Evolutionary conservation across 2,113 vertebrate species (phyloP).

Genomic region (Syngnathus typhle): DNA sequence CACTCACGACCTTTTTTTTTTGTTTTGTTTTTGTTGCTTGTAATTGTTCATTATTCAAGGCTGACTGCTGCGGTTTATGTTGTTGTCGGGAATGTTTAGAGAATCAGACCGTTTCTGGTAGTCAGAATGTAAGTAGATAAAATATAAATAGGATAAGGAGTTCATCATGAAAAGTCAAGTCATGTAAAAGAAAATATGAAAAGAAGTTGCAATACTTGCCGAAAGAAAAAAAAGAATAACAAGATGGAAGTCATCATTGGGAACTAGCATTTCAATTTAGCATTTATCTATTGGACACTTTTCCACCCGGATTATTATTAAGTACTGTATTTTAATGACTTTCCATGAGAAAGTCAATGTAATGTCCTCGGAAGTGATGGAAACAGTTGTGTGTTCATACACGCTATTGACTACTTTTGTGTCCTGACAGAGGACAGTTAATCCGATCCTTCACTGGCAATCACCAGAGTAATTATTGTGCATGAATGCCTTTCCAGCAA

Average conservation of each 20-base stretch:
- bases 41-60: constrained; percentile 25
- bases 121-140: background rate
- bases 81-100: background rate
- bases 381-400: constrained; percentile 13
- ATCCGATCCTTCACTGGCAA: constrained; percentile 56
- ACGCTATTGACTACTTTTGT: constrained; percentile 54
- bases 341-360: constrained; percentile 6
- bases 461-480: constrained; percentile 59
- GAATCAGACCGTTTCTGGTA: background rate
- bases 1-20: constrained; percentile 30
- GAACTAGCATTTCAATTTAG: background rate
- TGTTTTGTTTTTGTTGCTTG: constrained; percentile 24
- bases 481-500: constrained; percentile 27
- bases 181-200: too few relatives aligned
- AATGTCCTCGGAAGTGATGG: constrained; percentile 13
- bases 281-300: background rate
- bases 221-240: too few relatives aligned
- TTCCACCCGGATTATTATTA: background rate
- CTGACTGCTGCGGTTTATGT: constrained; percentile 11
- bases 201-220: too few relatives aligned
- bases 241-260: background rate
- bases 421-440: constrained; percentile 50
- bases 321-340: background rate
- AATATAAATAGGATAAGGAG: background rate
- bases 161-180: background rate